These are phyloP conservation scores for Otolemur garnettii DNA, from an alignment of 2,113 vertebrate species.

Conservation along the genomic window DNA sequence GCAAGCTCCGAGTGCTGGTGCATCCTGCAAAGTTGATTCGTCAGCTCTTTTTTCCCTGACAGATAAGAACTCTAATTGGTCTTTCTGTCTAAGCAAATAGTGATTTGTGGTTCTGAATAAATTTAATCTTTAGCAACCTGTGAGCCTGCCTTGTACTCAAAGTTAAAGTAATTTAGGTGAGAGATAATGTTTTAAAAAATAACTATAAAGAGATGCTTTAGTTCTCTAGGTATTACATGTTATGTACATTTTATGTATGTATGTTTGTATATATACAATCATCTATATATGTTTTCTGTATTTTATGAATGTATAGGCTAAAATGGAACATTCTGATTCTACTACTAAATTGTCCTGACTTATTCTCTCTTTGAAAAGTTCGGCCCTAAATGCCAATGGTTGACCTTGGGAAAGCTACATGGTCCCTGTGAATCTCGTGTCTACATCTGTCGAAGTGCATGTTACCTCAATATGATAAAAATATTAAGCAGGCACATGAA, in stretches of 20 bases:
- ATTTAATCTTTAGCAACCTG: constrained; percentile 42
- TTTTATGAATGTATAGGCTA: background rate
- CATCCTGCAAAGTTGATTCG: background rate
- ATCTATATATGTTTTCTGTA: background rate
- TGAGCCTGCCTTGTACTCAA: background rate
- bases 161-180: constrained; percentile 2
- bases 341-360: background rate
- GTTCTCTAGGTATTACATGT: background rate
- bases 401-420: background rate
- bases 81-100: constrained; percentile 28
- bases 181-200: background rate
- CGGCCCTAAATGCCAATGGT: background rate
- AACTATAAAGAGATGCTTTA: background rate
- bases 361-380: background rate
- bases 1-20: background rate
- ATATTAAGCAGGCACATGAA: background rate
- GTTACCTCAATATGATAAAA: background rate
- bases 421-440: background rate
- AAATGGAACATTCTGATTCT: background rate
- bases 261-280: too few species aligned
- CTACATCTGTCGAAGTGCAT: background rate
- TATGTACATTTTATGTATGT: background rate
- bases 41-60: background rate
- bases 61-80: constrained; percentile 29
- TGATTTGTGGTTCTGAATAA: constrained; percentile 3